A percentile compares a stretch with the other conserved stretches of the same genome.
Evolutionary conservation across 2,797 vertebrate species (phyloP).

Genomic region (Bovichtus variegatus): DNA sequence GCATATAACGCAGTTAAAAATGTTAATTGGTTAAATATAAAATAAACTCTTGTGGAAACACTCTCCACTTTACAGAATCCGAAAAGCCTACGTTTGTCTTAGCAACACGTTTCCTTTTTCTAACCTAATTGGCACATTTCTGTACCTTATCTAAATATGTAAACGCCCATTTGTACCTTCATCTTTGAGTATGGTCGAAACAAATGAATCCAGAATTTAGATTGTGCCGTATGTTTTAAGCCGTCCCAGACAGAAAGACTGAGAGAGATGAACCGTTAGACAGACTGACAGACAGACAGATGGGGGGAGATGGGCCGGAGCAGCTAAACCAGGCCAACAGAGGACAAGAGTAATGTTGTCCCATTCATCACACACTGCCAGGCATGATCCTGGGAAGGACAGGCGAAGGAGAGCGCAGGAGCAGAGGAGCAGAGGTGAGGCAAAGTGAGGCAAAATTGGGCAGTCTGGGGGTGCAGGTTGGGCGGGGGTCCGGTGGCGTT

Average conservation of each 20-base stretch:
- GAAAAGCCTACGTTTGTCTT: background rate
- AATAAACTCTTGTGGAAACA: background rate
- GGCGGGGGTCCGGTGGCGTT: constrained; percentile 60
- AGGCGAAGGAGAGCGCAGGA: constrained; percentile 80
- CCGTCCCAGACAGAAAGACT: constrained; percentile 27
- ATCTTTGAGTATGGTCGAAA: background rate
- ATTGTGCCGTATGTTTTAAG: constrained; percentile 35
- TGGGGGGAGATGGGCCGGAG: constrained; percentile 61
- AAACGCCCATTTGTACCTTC: background rate
- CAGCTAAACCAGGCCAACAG: constrained; percentile 83
- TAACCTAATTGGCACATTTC: background rate
- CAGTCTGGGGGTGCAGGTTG: constrained; percentile 33
- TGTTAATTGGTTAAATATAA: background rate
- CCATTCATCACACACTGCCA: constrained; percentile 86
- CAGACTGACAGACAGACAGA: constrained; percentile 46
- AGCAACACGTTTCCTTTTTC: background rate
- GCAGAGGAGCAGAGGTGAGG: constrained; percentile 79
- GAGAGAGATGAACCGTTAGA: constrained; percentile 33
- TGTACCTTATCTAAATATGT: background rate
- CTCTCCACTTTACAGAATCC: background rate
- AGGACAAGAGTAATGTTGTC: constrained; percentile 85
- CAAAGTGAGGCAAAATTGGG: constrained; percentile 55
- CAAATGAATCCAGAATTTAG: constrained; percentile 3
- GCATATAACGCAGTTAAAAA: background rate
- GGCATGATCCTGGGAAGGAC: constrained; percentile 80